phyloP scores from a whole-genome alignment of 2,797 vertebrate genomes.

The Pachyuromys duprasi region DNA sequence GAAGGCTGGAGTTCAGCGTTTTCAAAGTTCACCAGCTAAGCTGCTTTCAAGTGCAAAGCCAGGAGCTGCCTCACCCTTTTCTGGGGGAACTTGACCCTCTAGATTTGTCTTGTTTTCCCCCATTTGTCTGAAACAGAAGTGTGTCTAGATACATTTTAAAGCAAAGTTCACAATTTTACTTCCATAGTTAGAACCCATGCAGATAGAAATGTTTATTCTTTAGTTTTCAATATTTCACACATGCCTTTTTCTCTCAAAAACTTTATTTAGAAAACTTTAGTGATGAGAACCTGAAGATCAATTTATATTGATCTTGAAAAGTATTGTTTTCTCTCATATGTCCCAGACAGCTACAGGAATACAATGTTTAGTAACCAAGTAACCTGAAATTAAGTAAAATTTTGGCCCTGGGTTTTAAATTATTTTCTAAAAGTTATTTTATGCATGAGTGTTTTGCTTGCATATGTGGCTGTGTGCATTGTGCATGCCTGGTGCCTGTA shows the following conservation, averaged over 20 bases:
- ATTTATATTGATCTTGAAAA: neutral
- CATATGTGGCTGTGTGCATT: neutral
- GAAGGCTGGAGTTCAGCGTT: neutral
- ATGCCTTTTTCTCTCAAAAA: neutral
- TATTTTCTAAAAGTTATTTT: neutral
- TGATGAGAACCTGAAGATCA: neutral
- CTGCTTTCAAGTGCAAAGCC: neutral
- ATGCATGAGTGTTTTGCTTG: neutral
- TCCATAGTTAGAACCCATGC: neutral
- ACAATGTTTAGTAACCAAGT: neutral
- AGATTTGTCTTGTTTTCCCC: neutral
- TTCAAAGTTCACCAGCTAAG: neutral
- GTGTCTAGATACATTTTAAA: neutral
- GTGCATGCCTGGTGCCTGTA: neutral
- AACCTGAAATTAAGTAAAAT: neutral
- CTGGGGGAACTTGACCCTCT: neutral
- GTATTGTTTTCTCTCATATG: neutral
- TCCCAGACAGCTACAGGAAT: conserved; percentile 1
- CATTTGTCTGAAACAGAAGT: neutral
- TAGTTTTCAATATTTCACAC: neutral
- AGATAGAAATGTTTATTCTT: conserved; percentile 4
- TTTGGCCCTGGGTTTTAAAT: neutral
- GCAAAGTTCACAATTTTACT: conserved; percentile 8
- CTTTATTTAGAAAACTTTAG: neutral
- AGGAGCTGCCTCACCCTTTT: neutral